Conservation (phyloP, 2,888 invertebrate genomes). For the Monopis laevigella region DNA sequence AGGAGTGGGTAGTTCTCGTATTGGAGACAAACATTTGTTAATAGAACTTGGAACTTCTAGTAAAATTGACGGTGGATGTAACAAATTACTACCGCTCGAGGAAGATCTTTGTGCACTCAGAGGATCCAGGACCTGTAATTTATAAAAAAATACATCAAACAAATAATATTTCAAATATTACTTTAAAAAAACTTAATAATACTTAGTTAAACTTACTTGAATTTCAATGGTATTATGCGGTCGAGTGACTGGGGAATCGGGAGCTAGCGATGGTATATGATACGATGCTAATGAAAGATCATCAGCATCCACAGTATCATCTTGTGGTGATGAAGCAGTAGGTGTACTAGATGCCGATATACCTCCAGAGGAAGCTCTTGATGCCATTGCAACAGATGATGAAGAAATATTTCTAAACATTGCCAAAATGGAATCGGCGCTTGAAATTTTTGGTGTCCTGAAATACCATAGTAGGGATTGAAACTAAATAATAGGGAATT, state of each 20-base stretch:
- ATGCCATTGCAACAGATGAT: conserved; percentile 67
- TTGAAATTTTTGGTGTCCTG: conserved; percentile 73
- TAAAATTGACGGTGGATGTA: conserved; percentile 79
- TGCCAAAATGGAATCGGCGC: conserved; percentile 81
- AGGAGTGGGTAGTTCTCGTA: conserved; percentile 80
- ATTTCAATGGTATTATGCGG: conserved; percentile 58
- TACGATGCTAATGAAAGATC: conserved; percentile 78
- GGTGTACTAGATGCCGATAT: conserved; percentile 77
- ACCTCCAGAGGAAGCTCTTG: conserved; percentile 69
- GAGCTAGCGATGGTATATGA: conserved; percentile 63
- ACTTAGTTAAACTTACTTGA: conserved; percentile 33
- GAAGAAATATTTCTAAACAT: conserved; percentile 82
- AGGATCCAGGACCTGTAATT: conserved; percentile 71
- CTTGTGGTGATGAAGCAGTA: conserved; percentile 79
- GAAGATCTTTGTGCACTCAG: conserved; percentile 72
- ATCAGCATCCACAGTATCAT: conserved; percentile 74
- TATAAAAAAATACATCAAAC: too few species aligned
- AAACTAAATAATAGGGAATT: neutral
- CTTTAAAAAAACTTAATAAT: too few species aligned
- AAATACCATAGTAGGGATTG: conserved; percentile 23
- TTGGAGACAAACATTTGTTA: conserved; percentile 82
- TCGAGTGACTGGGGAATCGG: conserved; percentile 68
- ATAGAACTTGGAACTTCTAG: conserved; percentile 79
- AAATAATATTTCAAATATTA: too few species aligned
- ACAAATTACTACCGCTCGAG: conserved; percentile 65